These are phyloP conservation scores for Atta colombica DNA, from an alignment of 1,140 invertebrate species.

Conservation along the genomic window DNA sequence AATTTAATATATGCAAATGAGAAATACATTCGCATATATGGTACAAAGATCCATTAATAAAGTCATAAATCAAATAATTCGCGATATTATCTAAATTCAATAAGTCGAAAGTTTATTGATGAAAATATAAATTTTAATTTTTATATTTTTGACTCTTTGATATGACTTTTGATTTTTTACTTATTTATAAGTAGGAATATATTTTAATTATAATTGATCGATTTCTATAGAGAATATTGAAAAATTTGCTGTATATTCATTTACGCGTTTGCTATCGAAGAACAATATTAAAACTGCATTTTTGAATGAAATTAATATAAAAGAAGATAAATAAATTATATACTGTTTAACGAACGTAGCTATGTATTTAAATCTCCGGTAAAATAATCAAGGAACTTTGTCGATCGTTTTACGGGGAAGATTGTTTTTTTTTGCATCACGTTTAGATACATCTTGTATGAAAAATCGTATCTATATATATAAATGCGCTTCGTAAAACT, in stretches of 20 bases:
- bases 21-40: background rate
- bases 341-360: constrained; percentile 32
- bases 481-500: background rate
- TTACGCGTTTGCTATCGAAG: background rate
- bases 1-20: background rate
- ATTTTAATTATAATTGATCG: constrained; percentile 18
- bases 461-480: background rate
- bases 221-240: background rate
- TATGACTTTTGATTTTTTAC: background rate
- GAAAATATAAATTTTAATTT: constrained; percentile 12
- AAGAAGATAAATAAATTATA: constrained; percentile 62
- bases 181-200: background rate
- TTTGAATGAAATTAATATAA: constrained; percentile 51
- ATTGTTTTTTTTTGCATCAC: background rate
- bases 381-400: constrained; percentile 26
- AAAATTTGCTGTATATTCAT: constrained; percentile 22
- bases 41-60: constrained; percentile 7
- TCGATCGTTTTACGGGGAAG: constrained; percentile 35
- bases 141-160: constrained; percentile 8
- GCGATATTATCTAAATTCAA: background rate
- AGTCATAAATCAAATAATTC: background rate
- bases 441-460: constrained; percentile 31
- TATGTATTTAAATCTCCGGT: constrained; percentile 16
- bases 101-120: background rate
- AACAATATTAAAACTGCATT: constrained; percentile 20